These are phyloP conservation scores for Netelia virgata DNA, from an alignment of 2,888 invertebrate species.

Conservation along the genomic window DNA sequence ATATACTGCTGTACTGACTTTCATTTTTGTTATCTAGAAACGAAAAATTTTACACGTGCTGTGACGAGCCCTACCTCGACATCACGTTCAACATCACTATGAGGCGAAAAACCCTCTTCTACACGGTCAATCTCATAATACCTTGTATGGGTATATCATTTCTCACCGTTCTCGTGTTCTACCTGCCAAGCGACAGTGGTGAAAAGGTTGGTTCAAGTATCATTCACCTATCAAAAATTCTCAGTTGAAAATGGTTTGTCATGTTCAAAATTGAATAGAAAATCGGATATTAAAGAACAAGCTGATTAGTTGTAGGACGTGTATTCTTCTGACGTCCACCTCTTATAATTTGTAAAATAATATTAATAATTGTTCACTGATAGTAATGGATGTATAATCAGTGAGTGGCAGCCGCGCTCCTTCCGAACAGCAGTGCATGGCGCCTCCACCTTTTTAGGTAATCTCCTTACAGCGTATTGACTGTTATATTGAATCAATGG, in stretches of 20 bases:
- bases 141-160: conserved; percentile 95
- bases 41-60: conserved; percentile 98
- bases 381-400: too few relatives aligned
- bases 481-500: too few relatives aligned
- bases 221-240: neutral
- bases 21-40: conserved; percentile 86
- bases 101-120: conserved; percentile 97
- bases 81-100: conserved; percentile 99
- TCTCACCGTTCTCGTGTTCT: conserved; percentile 95
- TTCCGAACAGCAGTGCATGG: too few relatives aligned
- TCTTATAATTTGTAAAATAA: too few relatives aligned
- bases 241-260: neutral
- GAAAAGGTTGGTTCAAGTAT: conserved; percentile 92
- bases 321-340: too few relatives aligned
- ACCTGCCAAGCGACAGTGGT: conserved; percentile 88
- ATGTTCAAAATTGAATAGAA: neutral
- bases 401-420: too few relatives aligned
- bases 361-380: too few relatives aligned
- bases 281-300: neutral
- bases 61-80: conserved; percentile 97
- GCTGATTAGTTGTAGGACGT: too few relatives aligned
- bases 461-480: too few relatives aligned
- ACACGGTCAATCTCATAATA: conserved; percentile 90
- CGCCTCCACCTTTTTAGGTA: too few relatives aligned
- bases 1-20: neutral